Evolutionary conservation across 2,113 vertebrate species (phyloP).

Genomic region (Cygnus atratus): DNA sequence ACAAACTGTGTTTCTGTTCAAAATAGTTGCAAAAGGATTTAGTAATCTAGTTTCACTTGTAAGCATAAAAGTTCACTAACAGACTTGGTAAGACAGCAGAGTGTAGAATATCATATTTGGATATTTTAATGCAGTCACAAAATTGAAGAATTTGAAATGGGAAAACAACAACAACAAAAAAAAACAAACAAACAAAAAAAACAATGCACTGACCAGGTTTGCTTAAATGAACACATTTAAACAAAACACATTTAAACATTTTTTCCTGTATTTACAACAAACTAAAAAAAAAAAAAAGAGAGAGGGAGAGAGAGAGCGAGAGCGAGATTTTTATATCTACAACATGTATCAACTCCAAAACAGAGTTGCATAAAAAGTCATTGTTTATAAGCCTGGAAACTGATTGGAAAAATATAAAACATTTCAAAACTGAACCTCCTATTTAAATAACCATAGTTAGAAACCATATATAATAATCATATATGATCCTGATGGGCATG

Average conservation of each 20-base stretch:
- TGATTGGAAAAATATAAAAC: neutral
- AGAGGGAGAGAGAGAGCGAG: neutral
- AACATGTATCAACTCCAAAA: neutral
- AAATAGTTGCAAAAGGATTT: neutral
- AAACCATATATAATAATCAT: neutral
- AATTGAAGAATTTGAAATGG: neutral
- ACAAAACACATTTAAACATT: no score
- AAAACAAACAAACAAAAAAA: neutral
- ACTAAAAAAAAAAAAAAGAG: neutral
- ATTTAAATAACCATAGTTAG: neutral
- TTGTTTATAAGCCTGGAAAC: neutral
- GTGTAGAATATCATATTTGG: neutral
- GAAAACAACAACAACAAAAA: neutral
- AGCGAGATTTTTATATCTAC: neutral
- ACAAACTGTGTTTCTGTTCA: neutral
- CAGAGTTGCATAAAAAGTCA: rapidly evolving
- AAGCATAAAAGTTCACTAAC: neutral
- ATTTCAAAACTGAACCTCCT: neutral
- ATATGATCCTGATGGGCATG: neutral
- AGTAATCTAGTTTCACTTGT: neutral
- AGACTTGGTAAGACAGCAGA: neutral
- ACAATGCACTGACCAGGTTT: neutral
- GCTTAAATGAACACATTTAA: neutral
- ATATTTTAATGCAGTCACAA: neutral
- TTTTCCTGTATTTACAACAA: neutral